Conservation (phyloP, 1,140 invertebrate genomes). For the Himalopsyche phryganea region DNA sequence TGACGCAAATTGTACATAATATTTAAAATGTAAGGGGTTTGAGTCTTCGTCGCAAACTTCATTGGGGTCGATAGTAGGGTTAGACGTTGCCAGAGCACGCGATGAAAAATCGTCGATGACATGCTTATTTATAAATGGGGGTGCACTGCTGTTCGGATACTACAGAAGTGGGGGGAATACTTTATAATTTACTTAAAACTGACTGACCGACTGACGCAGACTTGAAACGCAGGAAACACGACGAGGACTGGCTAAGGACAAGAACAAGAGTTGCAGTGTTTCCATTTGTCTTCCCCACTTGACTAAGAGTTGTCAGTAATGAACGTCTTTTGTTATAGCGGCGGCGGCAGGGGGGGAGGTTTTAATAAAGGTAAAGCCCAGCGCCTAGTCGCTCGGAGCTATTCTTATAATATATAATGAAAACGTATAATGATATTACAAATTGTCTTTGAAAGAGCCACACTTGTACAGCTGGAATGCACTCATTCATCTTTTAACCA, state of each 20-base stretch:
- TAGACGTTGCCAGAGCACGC: no score
- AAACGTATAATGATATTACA: slow-evolving; percentile 10
- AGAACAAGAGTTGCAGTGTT: slow-evolving; percentile 49
- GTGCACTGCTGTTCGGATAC: neutral
- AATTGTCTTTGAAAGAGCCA: slow-evolving; percentile 30
- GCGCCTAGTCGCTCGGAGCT: slow-evolving; percentile 46
- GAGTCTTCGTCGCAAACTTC: no score
- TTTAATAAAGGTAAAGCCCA: slow-evolving; percentile 85
- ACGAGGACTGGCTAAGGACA: slow-evolving; percentile 32
- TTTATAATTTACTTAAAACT: slow-evolving; percentile 44
- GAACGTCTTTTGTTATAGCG: slow-evolving; percentile 80
- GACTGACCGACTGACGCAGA: slow-evolving; percentile 38
- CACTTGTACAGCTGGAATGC: neutral
- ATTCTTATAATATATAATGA: slow-evolving; percentile 28
- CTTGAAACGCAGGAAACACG: slow-evolving; percentile 1
- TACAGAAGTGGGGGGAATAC: neutral
- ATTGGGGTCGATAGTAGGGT: no score
- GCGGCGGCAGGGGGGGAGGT: slow-evolving; percentile 79
- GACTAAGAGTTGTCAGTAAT: slow-evolving; percentile 64
- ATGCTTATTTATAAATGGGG: no score
- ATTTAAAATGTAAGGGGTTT: no score
- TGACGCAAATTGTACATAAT: no score
- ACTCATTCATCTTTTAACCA: neutral
- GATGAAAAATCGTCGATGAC: no score
- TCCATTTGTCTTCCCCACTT: slow-evolving; percentile 53